Evolutionary conservation across 2,797 vertebrate genomes (phyloP), one percentile per base, ranked within the genome.

Genomic region (Myripristis murdjan): DNA sequence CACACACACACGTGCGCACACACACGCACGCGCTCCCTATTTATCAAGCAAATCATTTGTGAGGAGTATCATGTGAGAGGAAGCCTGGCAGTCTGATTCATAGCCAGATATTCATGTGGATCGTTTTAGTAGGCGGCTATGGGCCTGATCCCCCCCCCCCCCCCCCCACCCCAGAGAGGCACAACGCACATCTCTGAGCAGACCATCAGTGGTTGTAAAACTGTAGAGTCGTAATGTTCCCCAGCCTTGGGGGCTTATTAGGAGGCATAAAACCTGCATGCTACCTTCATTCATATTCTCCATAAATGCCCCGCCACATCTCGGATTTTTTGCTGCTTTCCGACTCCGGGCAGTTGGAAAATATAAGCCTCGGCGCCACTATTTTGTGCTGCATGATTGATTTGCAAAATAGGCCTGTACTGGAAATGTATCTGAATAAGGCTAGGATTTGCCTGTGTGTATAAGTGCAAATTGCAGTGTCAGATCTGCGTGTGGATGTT

Each of bases 221-320:
- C 83, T 85, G 87, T 89, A 87, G 80, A 87, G 89, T 90, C 84
- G 90, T 94, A 93, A 93, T 93, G 90, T 89, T 90, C 69, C 74
- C 62, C 83, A 81, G 89, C 91, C 92, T 93, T 87, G 74, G 92
- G 90, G 93, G 89, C 93, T 94, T 93, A 94, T 94, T 93, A 94
- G 89, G 87, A 91, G 86, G 87, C 87, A 95, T 94, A 93, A 95
- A 94, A 94, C 88, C 91, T 82, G 86, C 89, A 93, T 87, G 91
- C 89, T 85, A 90, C 92, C 90, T 89, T 91, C 91, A 92, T 94
- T 94, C 93, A 93, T 91, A 90, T 92, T 93, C 89, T 88, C 89
- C 84, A 87, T 89, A 87, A 92, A 91, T 84, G 87, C 81, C 74
- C 85, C 73, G 84, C 81, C 85, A 83, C 85, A 82, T 85, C 76